These are phyloP conservation scores for Drosophila lacteicornis DNA, from an alignment of 1,140 invertebrate genomes.

Conservation along the genomic window DNA sequence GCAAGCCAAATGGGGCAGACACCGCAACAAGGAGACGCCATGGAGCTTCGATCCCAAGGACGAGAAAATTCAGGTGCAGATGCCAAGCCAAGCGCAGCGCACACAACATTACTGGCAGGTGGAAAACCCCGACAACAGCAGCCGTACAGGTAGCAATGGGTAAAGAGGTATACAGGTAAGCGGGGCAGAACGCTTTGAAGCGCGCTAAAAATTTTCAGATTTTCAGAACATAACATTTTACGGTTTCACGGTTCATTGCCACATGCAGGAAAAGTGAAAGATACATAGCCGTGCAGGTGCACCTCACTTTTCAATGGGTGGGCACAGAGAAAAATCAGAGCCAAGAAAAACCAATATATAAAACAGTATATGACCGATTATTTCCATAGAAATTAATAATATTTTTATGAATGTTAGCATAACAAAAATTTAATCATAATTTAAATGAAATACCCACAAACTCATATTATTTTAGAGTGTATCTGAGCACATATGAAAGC, in stretches of 20 bases:
- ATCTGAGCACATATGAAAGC: constrained; percentile 49
- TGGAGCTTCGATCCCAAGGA: constrained; percentile 15
- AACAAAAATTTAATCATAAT: not conserved
- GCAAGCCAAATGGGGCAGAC: constrained; percentile 38
- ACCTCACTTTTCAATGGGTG: constrained; percentile 25
- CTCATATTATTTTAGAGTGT: not conserved
- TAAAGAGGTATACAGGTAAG: constrained; percentile 10
- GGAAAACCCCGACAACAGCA: constrained; percentile 30
- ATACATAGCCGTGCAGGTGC: constrained; percentile 56
- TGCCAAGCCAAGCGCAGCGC: constrained; percentile 42
- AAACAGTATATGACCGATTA: no score
- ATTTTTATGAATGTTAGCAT: no score
- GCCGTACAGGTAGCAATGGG: constrained; percentile 27
- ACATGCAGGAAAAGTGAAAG: constrained; percentile 80
- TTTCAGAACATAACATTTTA: constrained; percentile 83
- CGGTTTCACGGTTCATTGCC: constrained; percentile 82
- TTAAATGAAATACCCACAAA: not conserved
- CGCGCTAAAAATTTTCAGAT: constrained; percentile 79
- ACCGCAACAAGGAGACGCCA: constrained; percentile 40
- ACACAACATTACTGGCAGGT: constrained; percentile 67
- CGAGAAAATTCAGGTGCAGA: constrained; percentile 39
- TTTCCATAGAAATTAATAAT: no score
- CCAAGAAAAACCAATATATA: not conserved
- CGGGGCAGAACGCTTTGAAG: constrained; percentile 60
- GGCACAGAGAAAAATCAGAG: not conserved